Percentiles rank a stretch among this genome's conserved stretches.
Evolutionary conservation across 2,113 vertebrate genomes (phyloP).

Genomic region (Struthidea cinerea): DNA sequence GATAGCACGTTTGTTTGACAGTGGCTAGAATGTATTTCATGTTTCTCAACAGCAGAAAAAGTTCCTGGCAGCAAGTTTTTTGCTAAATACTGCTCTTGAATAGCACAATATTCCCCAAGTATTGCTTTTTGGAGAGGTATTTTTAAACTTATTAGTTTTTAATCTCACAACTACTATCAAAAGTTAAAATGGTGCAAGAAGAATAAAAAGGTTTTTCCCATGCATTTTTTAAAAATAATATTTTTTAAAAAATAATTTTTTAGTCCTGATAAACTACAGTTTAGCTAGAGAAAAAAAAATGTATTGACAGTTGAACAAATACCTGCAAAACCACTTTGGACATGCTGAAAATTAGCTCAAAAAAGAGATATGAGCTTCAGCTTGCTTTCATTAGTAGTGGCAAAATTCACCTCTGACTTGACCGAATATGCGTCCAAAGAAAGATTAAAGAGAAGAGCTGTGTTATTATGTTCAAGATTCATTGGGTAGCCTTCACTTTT

Average conservation of each 20-base stretch:
- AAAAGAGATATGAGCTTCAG: background rate
- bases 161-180: background rate
- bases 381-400: background rate
- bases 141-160: background rate
- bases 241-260: background rate
- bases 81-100: background rate
- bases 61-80: background rate
- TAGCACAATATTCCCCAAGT: background rate
- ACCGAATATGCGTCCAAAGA: background rate
- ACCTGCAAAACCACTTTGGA: background rate
- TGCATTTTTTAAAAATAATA: background rate
- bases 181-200: background rate
- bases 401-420: background rate
- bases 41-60: background rate
- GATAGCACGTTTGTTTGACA: background rate
- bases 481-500: background rate
- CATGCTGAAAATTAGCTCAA: constrained; percentile 1
- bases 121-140: background rate
- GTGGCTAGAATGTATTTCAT: background rate
- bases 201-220: background rate
- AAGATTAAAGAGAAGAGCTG: background rate
- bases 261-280: background rate
- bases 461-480: background rate
- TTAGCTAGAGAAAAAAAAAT: background rate
- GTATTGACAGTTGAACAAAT: background rate